Evolutionary conservation across 2,113 vertebrate species (phyloP), one percentile per base, ranked within the genome.

Genomic region (Phrynosoma blainvillii): DNA sequence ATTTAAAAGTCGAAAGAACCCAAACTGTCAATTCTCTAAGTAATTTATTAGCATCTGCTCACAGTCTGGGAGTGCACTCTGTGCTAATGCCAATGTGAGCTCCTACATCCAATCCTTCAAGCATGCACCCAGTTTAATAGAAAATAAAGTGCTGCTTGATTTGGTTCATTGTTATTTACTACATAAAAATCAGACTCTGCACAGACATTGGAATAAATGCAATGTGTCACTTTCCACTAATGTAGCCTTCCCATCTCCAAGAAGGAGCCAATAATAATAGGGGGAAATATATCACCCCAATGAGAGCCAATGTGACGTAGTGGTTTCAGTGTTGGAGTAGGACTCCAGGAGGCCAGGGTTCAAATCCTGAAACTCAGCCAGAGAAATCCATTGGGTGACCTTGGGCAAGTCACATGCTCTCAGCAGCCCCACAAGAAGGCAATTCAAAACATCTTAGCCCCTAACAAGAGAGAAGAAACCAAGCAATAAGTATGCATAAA

Each of bases 1-100:
- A 62, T 84, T 95, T 95, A 94, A 90, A 91, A 94, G 89, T 8
- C 71, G 62, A 36, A 77, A 88, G 71, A 81, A 80, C 20, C 71
- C 30, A 68, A 74, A 84, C 66, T 91, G 91, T 84, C 94, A 85
- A 18, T 89, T 86, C 21, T 8, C 71, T 62, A 79, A 90, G 91
- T 84, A 87, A 93, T 87, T 89, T 88, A 88, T 92, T 32, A 90
- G 85, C 18, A 77, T 21, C 88, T 92, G 85, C 62, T 89, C 68
- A 30, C 30, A 21, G 12, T n/a, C 23, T 62, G 59, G n/a, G 84
- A 5, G 75, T 82, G 71, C 84, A 77, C 56, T 23, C 1, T 1
- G 81, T 6, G 79, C 87, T 87, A 18, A 56, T 0, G 47, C 66
- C 1, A 0, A 25, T 27, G 59, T 76, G 54, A 90, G 73, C 71